Evolutionary conservation across 2,797 vertebrate species (phyloP), one percentile per base, ranked within the genome.

Genomic region (Spatula clypeata): DNA sequence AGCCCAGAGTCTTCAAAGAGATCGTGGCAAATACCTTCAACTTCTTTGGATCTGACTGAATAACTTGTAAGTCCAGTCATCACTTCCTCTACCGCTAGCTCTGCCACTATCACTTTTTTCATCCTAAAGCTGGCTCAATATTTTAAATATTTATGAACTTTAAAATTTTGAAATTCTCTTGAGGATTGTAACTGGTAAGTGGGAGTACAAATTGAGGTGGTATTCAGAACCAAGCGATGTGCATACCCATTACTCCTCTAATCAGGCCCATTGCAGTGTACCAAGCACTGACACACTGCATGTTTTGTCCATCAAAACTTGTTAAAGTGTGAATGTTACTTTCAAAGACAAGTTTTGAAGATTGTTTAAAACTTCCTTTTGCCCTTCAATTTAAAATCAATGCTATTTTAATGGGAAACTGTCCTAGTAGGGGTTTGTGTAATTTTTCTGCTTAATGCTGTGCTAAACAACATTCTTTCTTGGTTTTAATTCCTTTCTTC

Each of bases 311-410:
- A 27, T 54, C 32, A 36, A 53, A 55, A 36, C 32, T 55, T 80
- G 26, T 31, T 70, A 13, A 91, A 61, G 44, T 85, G 21, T 75
- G 84, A 90, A 89, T 21, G 13, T 38, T 74, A 65, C 51, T 84
- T 89, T 95, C 85, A 83, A 88, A 89, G 79, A 29, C 51, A 87
- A 47, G 51, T 90, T 94, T 86, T 84, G 88, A 92, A 76, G 66
- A 45, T 88, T 80, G 79, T 90, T 97, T 94, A 44, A 85, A 96
- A 95, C 53, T 72, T 75, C 86, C 83, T 34, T 95, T 91, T 97
- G 60, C 27, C 51, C 60, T 94, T 91, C 21, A 19, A 45, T 93
- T 95, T 96, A 93, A 97, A 92, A 94, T 71, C 57, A 67, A 10
- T 83, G 75, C 65, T 87, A n/a, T 84, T 51, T 93, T 97, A 92